Evolutionary conservation across 2,113 vertebrate genomes (phyloP).

Genomic region (Oenanthe oenanthe): DNA sequence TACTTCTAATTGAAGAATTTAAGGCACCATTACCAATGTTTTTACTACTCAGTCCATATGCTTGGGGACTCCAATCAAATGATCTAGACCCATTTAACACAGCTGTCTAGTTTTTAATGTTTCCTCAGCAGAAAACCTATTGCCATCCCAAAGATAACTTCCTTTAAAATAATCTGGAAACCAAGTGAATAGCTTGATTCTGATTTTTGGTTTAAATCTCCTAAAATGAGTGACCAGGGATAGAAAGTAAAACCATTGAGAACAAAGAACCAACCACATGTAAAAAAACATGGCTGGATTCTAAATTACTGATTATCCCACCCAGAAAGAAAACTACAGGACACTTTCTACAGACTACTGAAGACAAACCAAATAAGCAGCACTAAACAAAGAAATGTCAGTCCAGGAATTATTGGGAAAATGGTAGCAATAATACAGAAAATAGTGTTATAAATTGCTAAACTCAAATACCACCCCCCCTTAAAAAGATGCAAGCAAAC

Average conservation of each 20-base stretch:
- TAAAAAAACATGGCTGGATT: background rate
- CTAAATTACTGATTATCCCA: background rate
- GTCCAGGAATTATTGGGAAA: background rate
- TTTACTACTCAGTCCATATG: background rate
- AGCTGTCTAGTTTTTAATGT: background rate
- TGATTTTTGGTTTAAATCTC: background rate
- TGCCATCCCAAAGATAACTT: background rate
- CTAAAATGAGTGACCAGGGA: background rate
- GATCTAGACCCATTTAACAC: background rate
- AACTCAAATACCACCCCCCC: background rate
- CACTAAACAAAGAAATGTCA: rapidly evolving
- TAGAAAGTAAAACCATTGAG: background rate
- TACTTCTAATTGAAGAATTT: background rate
- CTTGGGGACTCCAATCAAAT: background rate
- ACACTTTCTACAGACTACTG: background rate
- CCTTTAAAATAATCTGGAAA: background rate
- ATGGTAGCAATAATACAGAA: background rate
- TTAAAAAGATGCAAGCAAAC: background rate
- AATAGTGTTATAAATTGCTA: background rate
- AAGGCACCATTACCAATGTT: background rate
- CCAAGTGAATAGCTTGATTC: background rate
- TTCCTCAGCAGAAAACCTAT: background rate
- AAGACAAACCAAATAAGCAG: background rate
- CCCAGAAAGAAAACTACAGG: background rate
- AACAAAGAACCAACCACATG: background rate